Evolutionary conservation across 1,140 invertebrate genomes (phyloP).

Genomic region (Drosophila athabasca): DNA sequence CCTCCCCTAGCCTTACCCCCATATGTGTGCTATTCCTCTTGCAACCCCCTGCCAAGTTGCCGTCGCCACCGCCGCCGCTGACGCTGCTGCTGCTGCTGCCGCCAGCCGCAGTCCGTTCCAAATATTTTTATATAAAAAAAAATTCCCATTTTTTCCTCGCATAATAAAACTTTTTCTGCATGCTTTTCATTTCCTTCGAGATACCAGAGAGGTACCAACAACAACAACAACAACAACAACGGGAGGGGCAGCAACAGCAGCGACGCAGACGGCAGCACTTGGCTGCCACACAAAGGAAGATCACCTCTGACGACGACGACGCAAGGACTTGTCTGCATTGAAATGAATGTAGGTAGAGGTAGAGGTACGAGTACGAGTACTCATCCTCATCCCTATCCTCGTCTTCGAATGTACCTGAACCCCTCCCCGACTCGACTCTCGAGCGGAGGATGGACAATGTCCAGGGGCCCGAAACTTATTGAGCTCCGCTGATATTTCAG

Average conservation of each 20-base stretch:
- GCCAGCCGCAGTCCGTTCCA: conserved; percentile 63
- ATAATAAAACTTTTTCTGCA: conserved; percentile 75
- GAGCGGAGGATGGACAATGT: conserved; percentile 73
- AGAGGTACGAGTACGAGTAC: conserved; percentile 35
- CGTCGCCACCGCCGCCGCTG: conserved; percentile 8
- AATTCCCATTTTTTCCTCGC: conserved; percentile 48
- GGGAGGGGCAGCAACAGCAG: conserved; percentile 11
- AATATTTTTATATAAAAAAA: conserved; percentile 79
- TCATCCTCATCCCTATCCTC: conserved; percentile 14
- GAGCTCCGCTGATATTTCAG: conserved; percentile 59
- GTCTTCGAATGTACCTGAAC: conserved; percentile 78
- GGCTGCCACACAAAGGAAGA: conserved; percentile 78
- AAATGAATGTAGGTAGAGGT: conserved; percentile 70
- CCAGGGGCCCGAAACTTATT: conserved; percentile 73
- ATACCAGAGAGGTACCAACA: conserved; percentile 45
- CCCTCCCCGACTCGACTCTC: conserved; percentile 40
- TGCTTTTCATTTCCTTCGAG: conserved; percentile 74
- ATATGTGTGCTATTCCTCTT: conserved; percentile 29
- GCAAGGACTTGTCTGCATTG: conserved; percentile 82
- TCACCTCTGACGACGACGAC: conserved; percentile 47
- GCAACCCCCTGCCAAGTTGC: conserved; percentile 32
- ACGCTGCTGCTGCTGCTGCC: conserved; percentile 19
- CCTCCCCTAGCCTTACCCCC: conserved; percentile 46
- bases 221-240: conserved; percentile 5
- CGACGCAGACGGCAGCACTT: conserved; percentile 67